These are phyloP conservation scores for Anodontia alba DNA, from an alignment of 2,888 invertebrate species.

Conservation along the genomic window DNA sequence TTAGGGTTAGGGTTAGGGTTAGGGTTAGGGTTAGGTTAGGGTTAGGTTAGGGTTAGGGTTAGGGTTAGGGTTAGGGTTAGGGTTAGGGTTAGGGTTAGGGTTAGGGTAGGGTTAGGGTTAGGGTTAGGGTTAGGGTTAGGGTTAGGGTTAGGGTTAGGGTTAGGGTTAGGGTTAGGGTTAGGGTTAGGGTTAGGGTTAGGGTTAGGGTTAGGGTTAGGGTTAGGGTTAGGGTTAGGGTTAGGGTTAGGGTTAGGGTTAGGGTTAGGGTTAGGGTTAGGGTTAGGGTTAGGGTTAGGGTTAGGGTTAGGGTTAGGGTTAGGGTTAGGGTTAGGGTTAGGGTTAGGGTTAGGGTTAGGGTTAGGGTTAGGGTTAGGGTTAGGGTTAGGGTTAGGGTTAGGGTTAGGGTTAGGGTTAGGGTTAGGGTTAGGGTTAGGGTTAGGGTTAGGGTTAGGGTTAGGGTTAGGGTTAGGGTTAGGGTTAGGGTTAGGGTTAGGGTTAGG, in stretches of 20 bases:
- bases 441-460: slow-evolving; percentile 20
- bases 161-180: slow-evolving; percentile 56
- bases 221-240: neutral
- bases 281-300: slow-evolving; percentile 23
- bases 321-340: slow-evolving; percentile 26
- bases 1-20: slow-evolving; percentile 43
- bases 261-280: neutral
- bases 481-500: neutral
- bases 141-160: slow-evolving; percentile 23
- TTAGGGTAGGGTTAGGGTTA: slow-evolving; percentile 37
- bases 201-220: slow-evolving; percentile 11
- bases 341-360: slow-evolving; percentile 26
- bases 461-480: slow-evolving; percentile 1
- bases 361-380: slow-evolving; percentile 25
- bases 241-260: slow-evolving; percentile 23
- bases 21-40: slow-evolving; percentile 39
- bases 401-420: slow-evolving; percentile 25
- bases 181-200: slow-evolving; percentile 58
- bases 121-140: slow-evolving; percentile 24
- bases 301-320: slow-evolving; percentile 24
- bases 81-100: slow-evolving; percentile 49
- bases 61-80: slow-evolving; percentile 26
- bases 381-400: slow-evolving; percentile 25
- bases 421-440: slow-evolving; percentile 25
- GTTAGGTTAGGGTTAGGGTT: slow-evolving; percentile 18